Percentiles rank a stretch among this genome's conserved stretches.
These are phyloP conservation scores for Calonectris borealis DNA, from an alignment of 2,113 vertebrate genomes.

Conservation along the genomic window DNA sequence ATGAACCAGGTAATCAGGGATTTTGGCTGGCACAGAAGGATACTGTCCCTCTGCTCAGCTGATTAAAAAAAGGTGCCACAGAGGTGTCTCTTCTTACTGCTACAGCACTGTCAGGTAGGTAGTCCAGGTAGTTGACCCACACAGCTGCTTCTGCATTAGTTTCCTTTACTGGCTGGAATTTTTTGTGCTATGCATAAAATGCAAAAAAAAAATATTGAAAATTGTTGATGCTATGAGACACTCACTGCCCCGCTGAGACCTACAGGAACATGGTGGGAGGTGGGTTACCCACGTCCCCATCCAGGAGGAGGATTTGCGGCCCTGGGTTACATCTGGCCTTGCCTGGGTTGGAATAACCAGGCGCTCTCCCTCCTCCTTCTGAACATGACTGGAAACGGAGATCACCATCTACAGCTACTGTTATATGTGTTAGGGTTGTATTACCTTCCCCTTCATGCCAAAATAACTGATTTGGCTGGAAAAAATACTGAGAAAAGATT, in stretches of 20 bases:
- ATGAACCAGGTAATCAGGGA: neutral
- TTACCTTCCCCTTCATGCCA: neutral
- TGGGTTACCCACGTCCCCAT: neutral
- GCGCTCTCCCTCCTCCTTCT: neutral
- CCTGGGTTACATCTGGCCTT: neutral
- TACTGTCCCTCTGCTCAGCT: neutral
- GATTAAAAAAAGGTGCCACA: neutral
- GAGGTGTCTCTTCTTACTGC: neutral
- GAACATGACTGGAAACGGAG: accelerated
- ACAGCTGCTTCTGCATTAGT: neutral
- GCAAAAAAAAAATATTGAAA: neutral
- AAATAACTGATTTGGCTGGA: neutral
- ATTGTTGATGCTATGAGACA: neutral
- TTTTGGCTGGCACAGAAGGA: neutral
- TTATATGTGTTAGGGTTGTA: neutral
- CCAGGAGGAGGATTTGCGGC: neutral
- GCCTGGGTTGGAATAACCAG: neutral
- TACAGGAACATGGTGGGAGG: neutral
- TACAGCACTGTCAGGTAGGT: too few relatives aligned
- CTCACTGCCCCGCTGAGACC: neutral
- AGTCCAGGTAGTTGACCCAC: too few relatives aligned
- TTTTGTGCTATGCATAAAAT: neutral
- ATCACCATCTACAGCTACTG: neutral
- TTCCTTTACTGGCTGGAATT: neutral
- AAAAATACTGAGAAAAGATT: neutral